A percentile compares a stretch with the other conserved stretches of the same genome.
Conservation (phyloP, 2,797 vertebrate genomes). For the Leontopithecus rosalia region DNA sequence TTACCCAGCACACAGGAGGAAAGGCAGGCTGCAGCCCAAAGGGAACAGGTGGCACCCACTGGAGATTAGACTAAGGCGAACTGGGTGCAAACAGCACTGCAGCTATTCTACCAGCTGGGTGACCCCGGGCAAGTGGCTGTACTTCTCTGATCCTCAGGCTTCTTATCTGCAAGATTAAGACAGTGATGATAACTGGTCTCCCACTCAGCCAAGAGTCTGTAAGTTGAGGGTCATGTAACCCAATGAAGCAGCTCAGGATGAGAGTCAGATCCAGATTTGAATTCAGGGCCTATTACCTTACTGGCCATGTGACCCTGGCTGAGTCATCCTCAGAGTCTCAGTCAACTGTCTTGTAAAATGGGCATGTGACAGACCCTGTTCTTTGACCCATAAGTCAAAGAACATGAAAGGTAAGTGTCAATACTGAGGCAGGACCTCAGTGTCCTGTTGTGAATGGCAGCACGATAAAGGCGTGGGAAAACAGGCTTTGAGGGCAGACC, state of each 20-base stretch:
- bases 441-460: not conserved
- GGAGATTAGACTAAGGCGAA: not conserved
- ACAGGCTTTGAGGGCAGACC: not conserved
- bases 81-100: not conserved
- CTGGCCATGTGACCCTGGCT: not conserved
- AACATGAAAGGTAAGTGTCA: rapidly evolving
- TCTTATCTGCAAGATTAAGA: not conserved
- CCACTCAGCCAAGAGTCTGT: rapidly evolving
- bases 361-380: not conserved
- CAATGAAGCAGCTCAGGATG: not conserved
- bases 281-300: not conserved
- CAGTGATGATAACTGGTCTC: not conserved
- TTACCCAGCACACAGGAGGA: not conserved
- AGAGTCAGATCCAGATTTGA: not conserved
- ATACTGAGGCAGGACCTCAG: not conserved
- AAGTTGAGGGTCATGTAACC: not conserved
- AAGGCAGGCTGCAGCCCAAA: not conserved
- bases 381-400: not conserved
- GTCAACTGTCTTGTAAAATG: not conserved
- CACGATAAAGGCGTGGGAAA: not conserved
- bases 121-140: not conserved
- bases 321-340: not conserved
- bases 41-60: rapidly evolving
- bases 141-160: not conserved
- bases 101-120: not conserved